Percentiles rank a stretch among this genome's conserved stretches.
Conservation (phyloP, 2,797 vertebrate genomes). For the Mormyrops attenuatus region DNA sequence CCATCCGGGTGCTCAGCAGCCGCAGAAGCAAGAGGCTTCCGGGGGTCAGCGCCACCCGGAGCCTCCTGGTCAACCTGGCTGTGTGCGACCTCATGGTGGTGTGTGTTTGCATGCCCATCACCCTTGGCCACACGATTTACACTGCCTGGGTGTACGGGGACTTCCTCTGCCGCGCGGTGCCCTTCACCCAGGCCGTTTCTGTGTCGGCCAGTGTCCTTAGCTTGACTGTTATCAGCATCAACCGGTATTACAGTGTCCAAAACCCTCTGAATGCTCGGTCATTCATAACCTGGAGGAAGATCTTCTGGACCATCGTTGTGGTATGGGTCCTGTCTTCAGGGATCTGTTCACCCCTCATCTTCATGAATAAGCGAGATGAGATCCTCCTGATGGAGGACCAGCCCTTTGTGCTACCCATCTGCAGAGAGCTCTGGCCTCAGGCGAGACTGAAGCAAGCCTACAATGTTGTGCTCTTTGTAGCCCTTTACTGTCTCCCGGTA, state of each 20-base stretch:
- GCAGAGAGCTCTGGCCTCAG: slow-evolving; percentile 82
- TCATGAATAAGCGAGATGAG: slow-evolving; percentile 76
- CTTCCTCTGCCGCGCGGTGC: slow-evolving; percentile 78
- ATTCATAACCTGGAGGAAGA: slow-evolving; percentile 76
- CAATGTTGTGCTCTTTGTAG: slow-evolving; percentile 80
- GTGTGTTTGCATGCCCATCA: slow-evolving; percentile 87
- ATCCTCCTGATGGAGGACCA: slow-evolving; percentile 67
- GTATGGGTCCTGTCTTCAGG: slow-evolving; percentile 79
- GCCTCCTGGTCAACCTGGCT: slow-evolving; percentile 79
- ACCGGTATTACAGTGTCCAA: slow-evolving; percentile 82
- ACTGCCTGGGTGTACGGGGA: slow-evolving; percentile 85
- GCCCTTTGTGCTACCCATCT: slow-evolving; percentile 69
- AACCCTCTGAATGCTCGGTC: slow-evolving; percentile 76
- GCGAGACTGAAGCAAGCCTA: slow-evolving; percentile 79
- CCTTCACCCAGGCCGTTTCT: slow-evolving; percentile 81
- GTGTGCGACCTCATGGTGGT: slow-evolving; percentile 87
- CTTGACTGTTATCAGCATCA: slow-evolving; percentile 81
- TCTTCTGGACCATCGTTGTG: slow-evolving; percentile 70
- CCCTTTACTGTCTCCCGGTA: slow-evolving; percentile 84
- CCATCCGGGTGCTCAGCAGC: slow-evolving; percentile 74
- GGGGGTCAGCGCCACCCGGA: slow-evolving; percentile 75
- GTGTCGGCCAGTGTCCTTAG: slow-evolving; percentile 83
- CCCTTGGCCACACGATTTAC: slow-evolving; percentile 79
- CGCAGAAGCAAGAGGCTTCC: slow-evolving; percentile 58
- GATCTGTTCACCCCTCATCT: slow-evolving; percentile 79